A percentile compares a stretch with the other conserved stretches of the same genome.
These are phyloP conservation scores for Anorthoa munda DNA, from an alignment of 2,888 invertebrate species.

Conservation along the genomic window DNA sequence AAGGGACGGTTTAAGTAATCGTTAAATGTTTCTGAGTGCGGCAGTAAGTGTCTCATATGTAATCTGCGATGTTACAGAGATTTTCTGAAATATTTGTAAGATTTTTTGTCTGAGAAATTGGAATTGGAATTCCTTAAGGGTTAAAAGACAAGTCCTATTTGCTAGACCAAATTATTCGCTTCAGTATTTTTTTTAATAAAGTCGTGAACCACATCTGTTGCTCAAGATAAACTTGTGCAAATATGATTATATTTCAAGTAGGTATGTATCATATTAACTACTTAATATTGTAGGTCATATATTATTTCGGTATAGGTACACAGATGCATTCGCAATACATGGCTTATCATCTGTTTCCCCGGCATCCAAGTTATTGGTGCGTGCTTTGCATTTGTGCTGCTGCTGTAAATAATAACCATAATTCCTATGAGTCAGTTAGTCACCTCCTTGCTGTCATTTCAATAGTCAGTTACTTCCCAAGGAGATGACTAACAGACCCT, in stretches of 20 bases:
- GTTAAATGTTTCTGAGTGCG: too few relatives aligned
- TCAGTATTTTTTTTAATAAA: not conserved
- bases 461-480: too few relatives aligned
- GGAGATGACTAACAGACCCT: too few relatives aligned
- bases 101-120: not conserved
- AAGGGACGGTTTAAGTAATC: too few relatives aligned
- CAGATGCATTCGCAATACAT: not conserved
- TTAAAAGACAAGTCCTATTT: not conserved
- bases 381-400: not conserved
- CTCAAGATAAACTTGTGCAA: not conserved
- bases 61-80: not conserved
- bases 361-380: not conserved
- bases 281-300: not conserved
- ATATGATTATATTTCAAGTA: not conserved
- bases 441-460: too few relatives aligned
- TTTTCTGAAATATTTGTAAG: not conserved
- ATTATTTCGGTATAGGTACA: not conserved
- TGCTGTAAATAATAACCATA: not conserved
- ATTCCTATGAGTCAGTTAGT: too few relatives aligned
- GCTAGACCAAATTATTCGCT: not conserved
- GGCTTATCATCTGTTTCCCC: constrained; percentile 1
- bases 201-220: not conserved
- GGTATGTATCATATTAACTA: not conserved
- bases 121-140: not conserved
- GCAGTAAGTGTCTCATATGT: constrained; percentile 12